phyloP scores from a whole-genome alignment of 2,888 invertebrate genomes.

The Prosapia bicincta region DNA sequence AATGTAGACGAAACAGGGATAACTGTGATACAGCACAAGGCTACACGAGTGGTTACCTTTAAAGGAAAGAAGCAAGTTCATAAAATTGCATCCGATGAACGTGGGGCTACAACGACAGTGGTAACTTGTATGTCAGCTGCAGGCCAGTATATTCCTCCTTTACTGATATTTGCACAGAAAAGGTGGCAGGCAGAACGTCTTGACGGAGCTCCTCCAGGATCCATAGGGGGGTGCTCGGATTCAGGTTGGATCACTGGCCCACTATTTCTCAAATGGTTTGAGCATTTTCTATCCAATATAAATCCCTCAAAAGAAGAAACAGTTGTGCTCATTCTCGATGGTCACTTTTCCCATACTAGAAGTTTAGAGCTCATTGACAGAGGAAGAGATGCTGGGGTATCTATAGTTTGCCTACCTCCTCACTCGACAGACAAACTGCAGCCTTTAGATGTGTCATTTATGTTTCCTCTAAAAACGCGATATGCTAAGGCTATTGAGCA shows the following conservation, averaged over 20 bases:
- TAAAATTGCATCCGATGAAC: constrained; percentile 42
- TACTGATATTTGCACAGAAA: too few relatives aligned
- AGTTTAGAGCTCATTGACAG: background rate
- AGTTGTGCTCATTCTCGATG: too few relatives aligned
- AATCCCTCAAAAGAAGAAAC: too few relatives aligned
- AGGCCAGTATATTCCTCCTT: too few relatives aligned
- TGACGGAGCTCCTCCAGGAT: background rate
- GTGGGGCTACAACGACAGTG: constrained; percentile 40
- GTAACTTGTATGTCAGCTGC: too few relatives aligned
- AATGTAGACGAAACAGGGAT: too few relatives aligned
- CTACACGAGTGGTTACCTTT: constrained; percentile 38
- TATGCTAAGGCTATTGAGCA: too few relatives aligned
- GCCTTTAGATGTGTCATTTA: background rate
- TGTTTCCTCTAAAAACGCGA: too few relatives aligned
- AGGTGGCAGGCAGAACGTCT: background rate
- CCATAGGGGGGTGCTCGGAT: background rate
- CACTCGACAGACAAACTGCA: too few relatives aligned
- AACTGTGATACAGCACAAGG: constrained; percentile 41
- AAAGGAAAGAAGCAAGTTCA: constrained; percentile 43
- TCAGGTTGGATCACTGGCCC: background rate
- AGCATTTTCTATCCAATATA: background rate
- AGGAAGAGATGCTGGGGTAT: background rate
- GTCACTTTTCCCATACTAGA: too few relatives aligned
- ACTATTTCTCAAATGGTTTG: background rate
- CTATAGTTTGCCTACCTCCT: background rate